Evolutionary conservation across 1,140 invertebrate genomes (phyloP).

Genomic region (Anoplolepis gracilipes): DNA sequence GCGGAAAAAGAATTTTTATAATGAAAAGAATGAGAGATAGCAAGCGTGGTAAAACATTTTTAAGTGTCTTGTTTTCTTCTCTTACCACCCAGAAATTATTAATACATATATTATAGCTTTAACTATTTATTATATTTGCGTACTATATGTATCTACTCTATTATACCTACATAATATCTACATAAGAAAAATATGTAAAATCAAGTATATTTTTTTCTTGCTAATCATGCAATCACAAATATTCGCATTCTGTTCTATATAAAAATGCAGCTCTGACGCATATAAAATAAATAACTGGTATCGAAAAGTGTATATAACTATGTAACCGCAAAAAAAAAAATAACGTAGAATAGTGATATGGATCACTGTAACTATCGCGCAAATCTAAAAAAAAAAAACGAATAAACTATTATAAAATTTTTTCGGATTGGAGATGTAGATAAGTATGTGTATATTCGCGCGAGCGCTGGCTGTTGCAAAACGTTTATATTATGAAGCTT

Average conservation of each 20-base stretch:
- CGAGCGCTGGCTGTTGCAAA: constrained; percentile 1
- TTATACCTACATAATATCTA: too few species aligned
- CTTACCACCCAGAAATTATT: neutral
- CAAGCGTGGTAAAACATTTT: constrained; percentile 25
- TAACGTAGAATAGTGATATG: constrained; percentile 3
- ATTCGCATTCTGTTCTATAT: neutral
- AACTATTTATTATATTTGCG: constrained; percentile 5
- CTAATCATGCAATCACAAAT: constrained; percentile 15
- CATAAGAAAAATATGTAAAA: neutral
- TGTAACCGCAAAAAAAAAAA: constrained; percentile 4
- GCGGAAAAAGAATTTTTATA: constrained; percentile 5
- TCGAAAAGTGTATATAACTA: neutral
- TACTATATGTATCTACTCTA: too few species aligned
- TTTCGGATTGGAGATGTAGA: neutral
- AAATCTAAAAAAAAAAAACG: neutral
- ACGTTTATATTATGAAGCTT: constrained; percentile 8
- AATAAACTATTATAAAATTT: neutral
- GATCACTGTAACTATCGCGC: constrained; percentile 9
- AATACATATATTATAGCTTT: constrained; percentile 2
- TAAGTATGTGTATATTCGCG: too few species aligned
- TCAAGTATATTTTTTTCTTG: constrained; percentile 5
- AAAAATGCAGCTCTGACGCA: neutral
- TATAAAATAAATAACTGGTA: neutral
- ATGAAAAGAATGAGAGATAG: neutral
- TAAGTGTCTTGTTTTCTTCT: constrained; percentile 1